phyloP scores from a whole-genome alignment of 2,797 vertebrate genomes.

The Iguana delicatissima region DNA sequence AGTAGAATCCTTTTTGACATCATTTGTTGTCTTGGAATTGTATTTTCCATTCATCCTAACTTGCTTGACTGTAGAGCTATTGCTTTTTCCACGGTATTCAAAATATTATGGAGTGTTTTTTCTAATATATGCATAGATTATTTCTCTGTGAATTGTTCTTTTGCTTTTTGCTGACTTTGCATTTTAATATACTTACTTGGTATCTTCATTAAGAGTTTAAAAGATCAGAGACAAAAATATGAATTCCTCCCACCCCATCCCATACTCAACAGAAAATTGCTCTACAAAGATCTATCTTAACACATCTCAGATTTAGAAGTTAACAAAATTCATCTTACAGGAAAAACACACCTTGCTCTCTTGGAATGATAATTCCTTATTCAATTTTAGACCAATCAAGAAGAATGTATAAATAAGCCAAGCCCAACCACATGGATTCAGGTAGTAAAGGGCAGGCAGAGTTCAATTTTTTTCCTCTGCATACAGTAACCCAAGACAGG shows the following conservation, averaged over 20 bases:
- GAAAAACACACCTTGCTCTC: background rate
- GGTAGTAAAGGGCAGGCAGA: background rate
- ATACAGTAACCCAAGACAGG: background rate
- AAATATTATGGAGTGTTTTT: background rate
- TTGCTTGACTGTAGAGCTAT: background rate
- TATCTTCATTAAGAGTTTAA: background rate
- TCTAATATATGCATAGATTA: background rate
- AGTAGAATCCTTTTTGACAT: background rate
- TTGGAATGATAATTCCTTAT: background rate
- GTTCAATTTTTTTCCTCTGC: background rate
- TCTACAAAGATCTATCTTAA: background rate
- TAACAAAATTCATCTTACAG: background rate
- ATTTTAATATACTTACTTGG: background rate
- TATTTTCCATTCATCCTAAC: background rate
- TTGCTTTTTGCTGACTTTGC: background rate
- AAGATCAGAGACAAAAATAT: background rate
- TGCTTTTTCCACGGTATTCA: background rate
- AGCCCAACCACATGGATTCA: background rate
- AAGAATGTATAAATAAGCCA: background rate
- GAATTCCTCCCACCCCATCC: too few relatives aligned
- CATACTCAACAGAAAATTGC: background rate
- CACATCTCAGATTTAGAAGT: background rate
- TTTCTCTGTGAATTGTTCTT: background rate
- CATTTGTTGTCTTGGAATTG: background rate
- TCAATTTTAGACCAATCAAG: background rate